Percentiles rank a stretch among this genome's conserved stretches.
These are phyloP conservation scores for Benthosema pterotum DNA, from an alignment of 2,797 vertebrate genomes.

Conservation along the genomic window DNA sequence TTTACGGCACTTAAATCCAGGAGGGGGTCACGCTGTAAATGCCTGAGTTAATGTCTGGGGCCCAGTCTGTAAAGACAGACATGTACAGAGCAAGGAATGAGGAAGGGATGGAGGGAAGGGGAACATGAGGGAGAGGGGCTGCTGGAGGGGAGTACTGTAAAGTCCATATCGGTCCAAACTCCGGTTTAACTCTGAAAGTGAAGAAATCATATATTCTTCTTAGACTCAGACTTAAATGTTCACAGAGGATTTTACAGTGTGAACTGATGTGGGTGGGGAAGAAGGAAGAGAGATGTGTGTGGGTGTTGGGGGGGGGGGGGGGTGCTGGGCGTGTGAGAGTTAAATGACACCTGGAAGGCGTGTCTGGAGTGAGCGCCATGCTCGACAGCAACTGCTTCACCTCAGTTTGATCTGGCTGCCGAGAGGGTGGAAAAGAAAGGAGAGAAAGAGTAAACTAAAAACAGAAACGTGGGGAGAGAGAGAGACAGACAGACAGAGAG, in stretches of 20 bases:
- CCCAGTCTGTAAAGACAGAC: constrained; percentile 22
- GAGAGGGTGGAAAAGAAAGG: constrained; percentile 11
- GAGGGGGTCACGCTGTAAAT: constrained; percentile 56
- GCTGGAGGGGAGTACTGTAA: not conserved
- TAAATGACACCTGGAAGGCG: constrained; percentile 51
- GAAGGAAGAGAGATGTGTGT: too few relatives aligned
- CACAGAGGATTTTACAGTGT: too few relatives aligned
- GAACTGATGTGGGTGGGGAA: too few relatives aligned
- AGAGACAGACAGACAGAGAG: not conserved
- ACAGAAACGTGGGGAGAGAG: constrained; percentile 1
- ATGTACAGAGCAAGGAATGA: constrained; percentile 1
- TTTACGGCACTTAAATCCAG: constrained; percentile 63
- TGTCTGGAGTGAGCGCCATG: constrained; percentile 41
- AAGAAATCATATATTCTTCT: too few relatives aligned
- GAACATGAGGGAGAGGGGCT: not conserved
- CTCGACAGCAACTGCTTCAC: constrained; percentile 24
- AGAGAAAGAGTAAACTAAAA: not conserved
- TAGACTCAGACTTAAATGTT: too few relatives aligned
- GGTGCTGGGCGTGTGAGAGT: not conserved
- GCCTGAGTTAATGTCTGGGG: constrained; percentile 65
- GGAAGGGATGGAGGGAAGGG: not conserved
- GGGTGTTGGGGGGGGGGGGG: too few relatives aligned
- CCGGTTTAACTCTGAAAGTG: too few relatives aligned
- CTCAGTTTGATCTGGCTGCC: constrained; percentile 15
- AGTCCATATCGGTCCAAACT: too few relatives aligned